phyloP scores from a whole-genome alignment of 2,113 vertebrate genomes.

The Hypomesus transpacificus region DNA sequence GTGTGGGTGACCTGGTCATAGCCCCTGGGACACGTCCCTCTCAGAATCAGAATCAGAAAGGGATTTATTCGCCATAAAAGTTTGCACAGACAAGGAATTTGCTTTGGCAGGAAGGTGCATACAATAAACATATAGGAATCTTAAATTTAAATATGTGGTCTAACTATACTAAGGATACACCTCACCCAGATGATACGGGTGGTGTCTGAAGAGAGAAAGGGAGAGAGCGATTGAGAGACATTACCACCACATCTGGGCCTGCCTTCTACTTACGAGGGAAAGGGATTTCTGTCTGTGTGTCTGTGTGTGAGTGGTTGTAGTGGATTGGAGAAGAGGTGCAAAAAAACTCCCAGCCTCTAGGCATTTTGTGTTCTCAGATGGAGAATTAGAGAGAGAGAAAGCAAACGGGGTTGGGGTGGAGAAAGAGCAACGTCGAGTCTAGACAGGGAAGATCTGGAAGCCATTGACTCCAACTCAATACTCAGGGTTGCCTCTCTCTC shows the following conservation, averaged over 20 bases:
- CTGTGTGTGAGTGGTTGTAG: constrained; percentile 46
- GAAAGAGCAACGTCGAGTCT: constrained; percentile 84
- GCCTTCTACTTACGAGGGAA: constrained; percentile 63
- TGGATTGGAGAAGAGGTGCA: neutral
- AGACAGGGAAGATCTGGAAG: constrained; percentile 89
- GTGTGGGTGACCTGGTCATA: neutral
- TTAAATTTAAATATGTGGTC: too few relatives aligned
- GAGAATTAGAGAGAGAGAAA: constrained; percentile 56
- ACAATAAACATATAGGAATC: too few relatives aligned
- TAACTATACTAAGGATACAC: too few relatives aligned
- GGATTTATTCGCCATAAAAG: too few relatives aligned
- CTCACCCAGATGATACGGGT: constrained; percentile 75
- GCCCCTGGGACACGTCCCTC: neutral
- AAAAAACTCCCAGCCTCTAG: constrained; percentile 75
- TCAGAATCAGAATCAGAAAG: too few relatives aligned
- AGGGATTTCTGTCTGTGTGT: constrained; percentile 41
- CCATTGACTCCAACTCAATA: constrained; percentile 74
- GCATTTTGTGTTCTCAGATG: constrained; percentile 76
- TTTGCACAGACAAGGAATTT: too few relatives aligned
- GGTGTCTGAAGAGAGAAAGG: constrained; percentile 58
- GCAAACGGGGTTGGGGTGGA: constrained; percentile 21
- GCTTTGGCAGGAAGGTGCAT: too few relatives aligned
- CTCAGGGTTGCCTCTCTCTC: constrained; percentile 73
- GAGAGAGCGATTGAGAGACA: neutral
- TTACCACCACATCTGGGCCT: constrained; percentile 52